phyloP scores from a whole-genome alignment of 2,888 invertebrate species.

The Pachymerium ferrugineum region DNA sequence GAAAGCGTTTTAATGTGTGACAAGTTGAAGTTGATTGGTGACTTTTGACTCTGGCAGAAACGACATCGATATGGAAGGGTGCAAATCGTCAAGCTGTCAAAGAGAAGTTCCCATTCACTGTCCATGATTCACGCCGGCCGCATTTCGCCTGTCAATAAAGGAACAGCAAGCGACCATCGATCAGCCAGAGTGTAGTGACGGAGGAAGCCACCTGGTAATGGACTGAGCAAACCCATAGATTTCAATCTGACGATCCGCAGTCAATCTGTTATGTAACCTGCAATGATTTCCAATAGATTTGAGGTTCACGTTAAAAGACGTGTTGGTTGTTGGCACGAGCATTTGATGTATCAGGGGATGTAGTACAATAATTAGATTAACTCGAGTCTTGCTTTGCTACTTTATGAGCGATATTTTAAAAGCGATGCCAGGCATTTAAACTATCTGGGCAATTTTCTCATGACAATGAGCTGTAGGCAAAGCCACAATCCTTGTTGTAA shows the following conservation, averaged over 20 bases:
- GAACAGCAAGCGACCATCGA: background rate
- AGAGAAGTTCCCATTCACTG: background rate
- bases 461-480: too few species aligned
- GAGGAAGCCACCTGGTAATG: background rate
- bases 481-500: too few species aligned
- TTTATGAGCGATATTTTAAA: too few species aligned
- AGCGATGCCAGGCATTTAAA: background rate
- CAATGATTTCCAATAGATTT: background rate
- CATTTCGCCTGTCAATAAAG: background rate
- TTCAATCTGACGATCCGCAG: background rate
- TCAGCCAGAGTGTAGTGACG: background rate
- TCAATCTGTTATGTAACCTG: background rate
- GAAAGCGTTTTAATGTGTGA: too few species aligned
- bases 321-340: too few species aligned
- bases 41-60: background rate
- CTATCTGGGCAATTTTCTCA: too few species aligned
- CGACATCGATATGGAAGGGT: background rate
- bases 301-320: too few species aligned
- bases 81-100: background rate
- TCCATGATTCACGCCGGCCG: background rate
- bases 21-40: background rate
- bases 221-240: background rate
- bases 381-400: too few species aligned
- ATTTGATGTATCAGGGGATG: too few species aligned
- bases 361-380: background rate